Conservation (phyloP, 2,797 vertebrate genomes). For the Heliangelus exortis region DNA sequence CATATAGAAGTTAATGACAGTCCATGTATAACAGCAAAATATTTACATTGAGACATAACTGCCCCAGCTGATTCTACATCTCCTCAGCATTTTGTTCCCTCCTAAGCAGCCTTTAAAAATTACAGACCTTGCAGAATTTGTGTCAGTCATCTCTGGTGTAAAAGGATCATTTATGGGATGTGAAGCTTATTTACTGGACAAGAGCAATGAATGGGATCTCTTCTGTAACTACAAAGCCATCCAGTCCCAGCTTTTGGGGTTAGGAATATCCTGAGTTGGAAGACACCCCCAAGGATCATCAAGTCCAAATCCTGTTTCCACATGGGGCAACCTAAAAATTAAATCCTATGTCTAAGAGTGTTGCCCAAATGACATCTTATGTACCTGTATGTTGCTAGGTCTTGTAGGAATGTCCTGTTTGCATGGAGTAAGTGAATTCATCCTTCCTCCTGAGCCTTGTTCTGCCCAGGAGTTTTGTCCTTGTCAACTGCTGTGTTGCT, state of each 20-base stretch:
- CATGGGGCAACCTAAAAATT: background rate
- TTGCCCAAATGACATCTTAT: background rate
- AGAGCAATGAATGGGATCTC: background rate
- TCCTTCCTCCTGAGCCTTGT: background rate
- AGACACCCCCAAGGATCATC: background rate
- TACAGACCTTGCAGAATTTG: background rate
- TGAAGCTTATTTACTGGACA: background rate
- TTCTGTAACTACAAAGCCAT: background rate
- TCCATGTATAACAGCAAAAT: slow-evolving; percentile 23
- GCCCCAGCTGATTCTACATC: slow-evolving; percentile 1
- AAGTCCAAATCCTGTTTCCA: background rate
- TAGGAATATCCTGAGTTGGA: background rate
- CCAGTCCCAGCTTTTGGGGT: background rate
- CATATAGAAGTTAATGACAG: background rate
- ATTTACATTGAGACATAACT: slow-evolving; percentile 24
- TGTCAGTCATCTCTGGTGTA: background rate
- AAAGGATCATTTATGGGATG: background rate
- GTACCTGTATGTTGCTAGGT: background rate
- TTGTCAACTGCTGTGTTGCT: background rate
- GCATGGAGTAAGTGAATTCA: background rate
- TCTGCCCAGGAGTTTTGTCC: background rate
- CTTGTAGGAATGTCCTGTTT: accelerated
- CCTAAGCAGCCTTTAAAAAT: slow-evolving; percentile 13
- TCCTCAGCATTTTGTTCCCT: background rate
- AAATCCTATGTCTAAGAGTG: background rate